phyloP scores from a whole-genome alignment of 2,888 invertebrate genomes.

The Noctua comes region DNA sequence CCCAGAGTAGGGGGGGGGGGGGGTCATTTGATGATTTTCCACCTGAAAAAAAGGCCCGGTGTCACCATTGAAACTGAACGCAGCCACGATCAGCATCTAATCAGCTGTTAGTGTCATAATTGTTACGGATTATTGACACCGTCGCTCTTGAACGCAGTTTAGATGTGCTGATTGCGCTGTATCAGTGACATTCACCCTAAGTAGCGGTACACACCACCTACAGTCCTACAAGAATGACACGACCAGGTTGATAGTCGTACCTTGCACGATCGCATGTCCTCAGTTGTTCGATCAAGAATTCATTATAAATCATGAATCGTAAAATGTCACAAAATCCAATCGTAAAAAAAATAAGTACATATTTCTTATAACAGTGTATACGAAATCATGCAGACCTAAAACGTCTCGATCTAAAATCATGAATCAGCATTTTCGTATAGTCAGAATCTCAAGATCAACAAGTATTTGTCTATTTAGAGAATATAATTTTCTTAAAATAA shows the following conservation, averaged over 20 bases:
- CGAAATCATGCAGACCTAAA: background rate
- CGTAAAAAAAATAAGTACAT: too few relatives aligned
- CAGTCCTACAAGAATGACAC: background rate
- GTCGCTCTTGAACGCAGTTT: background rate
- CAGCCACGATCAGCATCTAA: background rate
- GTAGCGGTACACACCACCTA: background rate
- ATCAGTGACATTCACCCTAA: background rate
- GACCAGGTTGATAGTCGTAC: background rate
- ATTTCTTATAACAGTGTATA: background rate
- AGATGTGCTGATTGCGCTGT: background rate
- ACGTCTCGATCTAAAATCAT: background rate
- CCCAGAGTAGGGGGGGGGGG: too few relatives aligned
- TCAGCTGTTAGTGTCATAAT: background rate
- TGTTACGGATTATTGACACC: background rate
- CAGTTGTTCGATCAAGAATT: background rate
- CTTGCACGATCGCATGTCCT: constrained; percentile 15
- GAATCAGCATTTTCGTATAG: background rate
- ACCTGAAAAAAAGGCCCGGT: background rate
- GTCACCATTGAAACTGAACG: background rate
- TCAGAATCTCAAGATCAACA: background rate
- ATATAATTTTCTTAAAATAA: background rate
- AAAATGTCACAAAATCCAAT: background rate
- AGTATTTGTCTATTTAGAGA: background rate
- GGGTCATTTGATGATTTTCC: too few relatives aligned
- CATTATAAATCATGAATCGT: too few relatives aligned